phyloP scores from a whole-genome alignment of 2,888 invertebrate species.

The Cremastobaeus sp. region DNA sequence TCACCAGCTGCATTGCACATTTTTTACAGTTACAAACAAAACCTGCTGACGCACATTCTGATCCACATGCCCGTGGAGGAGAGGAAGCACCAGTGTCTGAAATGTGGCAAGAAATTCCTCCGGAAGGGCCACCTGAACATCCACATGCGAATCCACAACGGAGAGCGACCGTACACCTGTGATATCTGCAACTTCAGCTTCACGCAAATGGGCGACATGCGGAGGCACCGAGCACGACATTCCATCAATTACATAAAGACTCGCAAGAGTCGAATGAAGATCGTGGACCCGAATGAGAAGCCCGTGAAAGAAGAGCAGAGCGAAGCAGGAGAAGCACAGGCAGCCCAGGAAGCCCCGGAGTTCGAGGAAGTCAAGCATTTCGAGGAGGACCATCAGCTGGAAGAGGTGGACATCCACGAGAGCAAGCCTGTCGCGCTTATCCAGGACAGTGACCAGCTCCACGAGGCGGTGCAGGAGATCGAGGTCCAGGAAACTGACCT shows the following conservation, averaged over 20 bases:
- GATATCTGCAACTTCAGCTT: conserved; percentile 67
- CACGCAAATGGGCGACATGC: conserved; percentile 68
- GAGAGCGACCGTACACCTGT: conserved; percentile 66
- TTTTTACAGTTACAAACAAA: conserved; percentile 64
- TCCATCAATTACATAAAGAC: conserved; percentile 42
- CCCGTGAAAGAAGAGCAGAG: neutral
- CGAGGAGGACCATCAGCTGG: no score
- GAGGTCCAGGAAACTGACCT: conserved; percentile 41
- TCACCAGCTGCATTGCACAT: conserved; percentile 38
- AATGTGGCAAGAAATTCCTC: conserved; percentile 64
- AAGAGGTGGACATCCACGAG: no score
- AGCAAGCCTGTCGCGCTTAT: conserved; percentile 21
- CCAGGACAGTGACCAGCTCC: conserved; percentile 10
- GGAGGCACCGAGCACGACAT: conserved; percentile 64
- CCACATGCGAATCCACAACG: conserved; percentile 67
- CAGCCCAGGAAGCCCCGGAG: neutral
- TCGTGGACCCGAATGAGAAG: neutral
- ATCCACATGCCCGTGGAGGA: conserved; percentile 65
- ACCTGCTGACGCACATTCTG: conserved; percentile 64
- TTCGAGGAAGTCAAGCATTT: no score
- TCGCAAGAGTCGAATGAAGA: conserved; percentile 36
- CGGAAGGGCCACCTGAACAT: conserved; percentile 65
- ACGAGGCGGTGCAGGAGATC: conserved; percentile 14
- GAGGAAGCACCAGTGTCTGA: conserved; percentile 64
- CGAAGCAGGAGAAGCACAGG: no score